Evolutionary conservation across 2,113 vertebrate species (phyloP).

Genomic region (Chaetura pelagica): DNA sequence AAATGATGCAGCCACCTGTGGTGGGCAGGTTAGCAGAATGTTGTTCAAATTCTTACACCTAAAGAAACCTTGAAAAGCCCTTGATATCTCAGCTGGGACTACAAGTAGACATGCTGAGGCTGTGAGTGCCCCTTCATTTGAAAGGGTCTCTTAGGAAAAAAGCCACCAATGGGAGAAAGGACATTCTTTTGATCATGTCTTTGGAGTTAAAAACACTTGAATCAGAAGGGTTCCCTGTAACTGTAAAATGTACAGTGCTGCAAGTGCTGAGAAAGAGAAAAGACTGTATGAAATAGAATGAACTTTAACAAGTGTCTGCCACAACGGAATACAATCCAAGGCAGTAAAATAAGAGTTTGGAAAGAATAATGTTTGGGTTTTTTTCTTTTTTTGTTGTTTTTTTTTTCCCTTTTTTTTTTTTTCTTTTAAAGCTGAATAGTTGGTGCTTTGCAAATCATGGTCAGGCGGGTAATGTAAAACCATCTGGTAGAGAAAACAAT

Average conservation of each 20-base stretch:
- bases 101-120: not conserved
- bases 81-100: not conserved
- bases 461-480: not conserved
- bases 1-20: not conserved
- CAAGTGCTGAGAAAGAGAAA: not conserved
- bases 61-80: not conserved
- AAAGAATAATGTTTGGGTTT: not conserved
- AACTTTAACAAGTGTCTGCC: not conserved
- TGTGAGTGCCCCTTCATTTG: not conserved
- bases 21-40: not conserved
- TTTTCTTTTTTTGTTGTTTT: too few relatives aligned
- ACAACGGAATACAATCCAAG: not conserved
- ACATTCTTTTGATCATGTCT: not conserved
- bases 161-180: not conserved
- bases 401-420: not conserved
- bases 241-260: not conserved
- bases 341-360: not conserved
- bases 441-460: not conserved
- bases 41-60: not conserved
- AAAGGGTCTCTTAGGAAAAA: not conserved
- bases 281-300: not conserved
- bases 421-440: not conserved
- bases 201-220: not conserved
- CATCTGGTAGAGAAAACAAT: not conserved
- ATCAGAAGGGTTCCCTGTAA: not conserved